phyloP scores from a whole-genome alignment of 2,797 vertebrate genomes.

The Scolopax bukidnonensis region DNA sequence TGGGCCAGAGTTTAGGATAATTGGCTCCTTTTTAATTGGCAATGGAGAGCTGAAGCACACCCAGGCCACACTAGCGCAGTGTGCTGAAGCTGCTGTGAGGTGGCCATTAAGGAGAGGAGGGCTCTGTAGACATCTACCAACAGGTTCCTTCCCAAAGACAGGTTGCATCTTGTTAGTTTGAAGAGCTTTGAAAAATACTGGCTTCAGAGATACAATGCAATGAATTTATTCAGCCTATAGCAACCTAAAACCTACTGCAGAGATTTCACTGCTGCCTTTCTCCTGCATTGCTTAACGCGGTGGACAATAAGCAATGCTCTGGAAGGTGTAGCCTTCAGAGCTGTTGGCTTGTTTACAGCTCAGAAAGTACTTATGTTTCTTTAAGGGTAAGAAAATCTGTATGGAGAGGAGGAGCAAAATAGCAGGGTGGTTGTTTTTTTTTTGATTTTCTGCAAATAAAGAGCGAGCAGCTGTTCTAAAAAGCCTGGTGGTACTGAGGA shows the following conservation, averaged over 20 bases:
- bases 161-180: not conserved
- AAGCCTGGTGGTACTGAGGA: fast-evolving
- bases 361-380: not conserved
- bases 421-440: not conserved
- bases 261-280: not conserved
- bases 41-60: not conserved
- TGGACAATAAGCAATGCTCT: not conserved
- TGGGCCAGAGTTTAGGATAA: not conserved
- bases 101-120: not conserved
- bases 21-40: not conserved
- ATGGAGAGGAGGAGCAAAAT: not conserved
- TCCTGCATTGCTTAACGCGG: not conserved
- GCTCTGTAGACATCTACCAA: not conserved
- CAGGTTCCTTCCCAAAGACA: not conserved
- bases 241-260: not conserved
- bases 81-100: not conserved
- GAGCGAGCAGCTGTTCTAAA: not conserved
- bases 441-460: not conserved
- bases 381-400: not conserved
- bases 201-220: not conserved
- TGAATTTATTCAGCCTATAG: conserved; percentile 22
- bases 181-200: not conserved
- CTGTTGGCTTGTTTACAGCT: not conserved
- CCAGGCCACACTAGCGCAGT: fast-evolving
- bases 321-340: not conserved